Conservation (phyloP, 2,888 invertebrate genomes). For the Tortricodes alternella region DNA sequence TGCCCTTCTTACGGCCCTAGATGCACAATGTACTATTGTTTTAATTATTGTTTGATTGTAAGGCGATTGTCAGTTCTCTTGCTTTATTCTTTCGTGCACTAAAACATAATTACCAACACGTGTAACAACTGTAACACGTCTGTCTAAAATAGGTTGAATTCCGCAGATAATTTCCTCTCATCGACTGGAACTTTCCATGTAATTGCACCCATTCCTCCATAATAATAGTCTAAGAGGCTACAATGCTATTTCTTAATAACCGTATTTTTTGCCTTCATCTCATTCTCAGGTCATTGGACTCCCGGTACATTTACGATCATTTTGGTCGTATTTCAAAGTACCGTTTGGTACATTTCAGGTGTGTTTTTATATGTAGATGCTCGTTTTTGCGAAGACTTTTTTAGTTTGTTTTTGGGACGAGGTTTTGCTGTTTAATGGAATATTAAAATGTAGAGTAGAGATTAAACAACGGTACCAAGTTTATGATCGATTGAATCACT, state of each 20-base stretch:
- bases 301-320: not conserved
- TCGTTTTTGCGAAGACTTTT: not conserved
- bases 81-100: too few relatives aligned
- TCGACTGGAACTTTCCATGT: constrained; percentile 24
- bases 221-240: constrained; percentile 16
- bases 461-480: too few relatives aligned
- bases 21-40: too few relatives aligned
- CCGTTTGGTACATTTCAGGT: constrained; percentile 24
- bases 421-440: not conserved
- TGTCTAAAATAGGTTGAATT: constrained; percentile 19
- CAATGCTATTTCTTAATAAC: constrained; percentile 18
- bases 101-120: too few relatives aligned
- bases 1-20: too few relatives aligned
- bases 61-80: too few relatives aligned
- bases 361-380: constrained; percentile 5
- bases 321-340: constrained; percentile 16
- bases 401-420: not conserved
- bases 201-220: constrained; percentile 28
- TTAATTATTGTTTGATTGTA: too few relatives aligned
- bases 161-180: constrained; percentile 13
- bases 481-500: too few relatives aligned
- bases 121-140: too few relatives aligned
- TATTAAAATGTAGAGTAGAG: not conserved
- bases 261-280: constrained; percentile 1
- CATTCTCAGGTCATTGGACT: not conserved